phyloP scores from a whole-genome alignment of 1,140 invertebrate genomes.

The Zaprionus tsacasi region DNA sequence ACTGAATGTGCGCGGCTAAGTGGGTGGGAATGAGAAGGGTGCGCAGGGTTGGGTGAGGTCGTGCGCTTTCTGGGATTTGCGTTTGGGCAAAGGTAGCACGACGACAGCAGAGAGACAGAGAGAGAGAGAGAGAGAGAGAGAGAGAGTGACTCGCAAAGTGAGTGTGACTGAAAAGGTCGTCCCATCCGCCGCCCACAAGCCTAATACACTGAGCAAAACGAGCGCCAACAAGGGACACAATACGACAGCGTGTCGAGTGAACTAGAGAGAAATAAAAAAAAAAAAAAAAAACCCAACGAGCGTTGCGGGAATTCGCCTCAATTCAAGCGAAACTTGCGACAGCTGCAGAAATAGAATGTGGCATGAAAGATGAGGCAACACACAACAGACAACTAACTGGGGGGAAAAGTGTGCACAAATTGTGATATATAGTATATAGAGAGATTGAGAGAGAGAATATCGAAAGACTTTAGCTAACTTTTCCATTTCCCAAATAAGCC shows the following conservation, averaged over 20 bases:
- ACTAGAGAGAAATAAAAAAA: constrained; percentile 26
- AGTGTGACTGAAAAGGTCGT: constrained; percentile 59
- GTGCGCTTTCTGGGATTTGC: constrained; percentile 39
- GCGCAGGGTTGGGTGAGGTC: not conserved
- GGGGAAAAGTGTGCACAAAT: not conserved
- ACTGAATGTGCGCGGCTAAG: constrained; percentile 23
- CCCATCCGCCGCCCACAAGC: not conserved
- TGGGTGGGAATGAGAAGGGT: constrained; percentile 8
- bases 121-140: constrained; percentile 33
- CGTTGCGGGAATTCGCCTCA: constrained; percentile 22
- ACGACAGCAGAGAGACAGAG: constrained; percentile 31
- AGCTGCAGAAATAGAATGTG: constrained; percentile 12
- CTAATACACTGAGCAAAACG: constrained; percentile 57
- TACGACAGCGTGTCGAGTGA: constrained; percentile 3
- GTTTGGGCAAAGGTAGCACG: constrained; percentile 62
- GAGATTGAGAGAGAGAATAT: not conserved
- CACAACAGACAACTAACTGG: not conserved
- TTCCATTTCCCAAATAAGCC: not conserved
- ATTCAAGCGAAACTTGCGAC: constrained; percentile 14
- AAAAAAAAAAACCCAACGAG: constrained; percentile 38
- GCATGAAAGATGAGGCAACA: constrained; percentile 1
- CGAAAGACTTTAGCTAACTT: not conserved
- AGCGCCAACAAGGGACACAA: constrained; percentile 18
- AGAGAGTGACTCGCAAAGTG: constrained; percentile 55
- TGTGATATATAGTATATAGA: too few species aligned